Percentiles rank a stretch among this genome's conserved stretches.
Evolutionary conservation across 2,113 vertebrate species (phyloP).

Genomic region (Oenanthe melanoleuca): DNA sequence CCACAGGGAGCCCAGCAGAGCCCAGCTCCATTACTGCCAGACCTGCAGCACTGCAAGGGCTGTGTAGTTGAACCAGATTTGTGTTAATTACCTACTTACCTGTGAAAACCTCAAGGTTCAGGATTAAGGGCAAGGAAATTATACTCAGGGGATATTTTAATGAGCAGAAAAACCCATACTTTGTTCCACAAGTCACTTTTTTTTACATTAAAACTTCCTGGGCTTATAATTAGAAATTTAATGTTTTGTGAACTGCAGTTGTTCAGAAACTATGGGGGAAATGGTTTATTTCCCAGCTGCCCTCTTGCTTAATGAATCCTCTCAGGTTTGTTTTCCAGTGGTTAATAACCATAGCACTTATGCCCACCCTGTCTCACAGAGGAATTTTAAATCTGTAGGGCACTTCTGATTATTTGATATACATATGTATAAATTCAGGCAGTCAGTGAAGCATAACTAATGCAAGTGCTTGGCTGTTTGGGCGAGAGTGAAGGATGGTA

Average conservation of each 20-base stretch:
- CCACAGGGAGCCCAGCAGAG: not conserved
- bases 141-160: not conserved
- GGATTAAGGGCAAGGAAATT: constrained; percentile 12
- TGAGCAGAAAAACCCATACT: not conserved
- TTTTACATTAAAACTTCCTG: not conserved
- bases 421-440: not conserved
- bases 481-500: not conserved
- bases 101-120: not conserved
- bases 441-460: not conserved
- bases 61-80: not conserved
- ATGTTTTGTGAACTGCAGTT: constrained; percentile 30
- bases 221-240: constrained; percentile 8
- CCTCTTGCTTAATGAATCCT: not conserved
- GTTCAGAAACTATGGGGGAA: not conserved
- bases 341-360: not conserved
- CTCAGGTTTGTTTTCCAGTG: not conserved
- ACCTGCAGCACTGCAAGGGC: not conserved
- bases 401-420: not conserved
- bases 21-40: not conserved
- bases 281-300: not conserved
- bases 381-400: not conserved
- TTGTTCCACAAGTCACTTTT: not conserved
- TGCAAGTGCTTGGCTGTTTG: not conserved
- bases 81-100: constrained; percentile 28
- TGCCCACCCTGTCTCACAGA: not conserved